Conservation (phyloP, 2,888 invertebrate genomes). For the Sarcophaga caerulescens region DNA sequence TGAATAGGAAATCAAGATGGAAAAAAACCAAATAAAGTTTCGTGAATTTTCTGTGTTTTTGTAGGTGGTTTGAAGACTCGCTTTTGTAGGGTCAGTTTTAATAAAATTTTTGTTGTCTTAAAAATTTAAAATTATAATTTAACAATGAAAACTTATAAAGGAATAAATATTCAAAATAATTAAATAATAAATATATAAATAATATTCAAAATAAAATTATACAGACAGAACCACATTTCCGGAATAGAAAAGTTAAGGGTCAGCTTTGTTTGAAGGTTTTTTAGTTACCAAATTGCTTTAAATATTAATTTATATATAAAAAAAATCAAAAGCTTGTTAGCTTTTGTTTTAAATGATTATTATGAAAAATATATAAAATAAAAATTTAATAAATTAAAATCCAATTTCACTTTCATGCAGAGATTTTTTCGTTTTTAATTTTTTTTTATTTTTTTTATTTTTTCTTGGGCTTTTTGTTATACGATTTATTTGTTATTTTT, state of each 20-base stretch:
- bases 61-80: no score
- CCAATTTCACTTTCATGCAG: conserved; percentile 51
- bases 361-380: background rate
- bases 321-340: no score
- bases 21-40: no score
- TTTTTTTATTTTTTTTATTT: conserved; percentile 10
- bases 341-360: background rate
- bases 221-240: background rate
- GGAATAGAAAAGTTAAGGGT: conserved; percentile 29
- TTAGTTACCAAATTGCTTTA: conserved; percentile 27
- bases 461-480: conserved; percentile 7
- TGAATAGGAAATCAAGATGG: no score
- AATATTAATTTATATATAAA: no score
- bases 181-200: no score
- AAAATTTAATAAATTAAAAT: conserved; percentile 16
- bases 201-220: background rate
- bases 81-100: no score
- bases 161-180: background rate
- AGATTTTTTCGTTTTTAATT: conserved; percentile 47
- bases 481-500: conserved; percentile 12
- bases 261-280: conserved; percentile 46
- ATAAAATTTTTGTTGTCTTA: no score
- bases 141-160: background rate
- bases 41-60: no score
- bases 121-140: background rate